Base-by-base conservation (phyloP, 2,888 invertebrate species). In the Erpobdella octoculata region DNA sequence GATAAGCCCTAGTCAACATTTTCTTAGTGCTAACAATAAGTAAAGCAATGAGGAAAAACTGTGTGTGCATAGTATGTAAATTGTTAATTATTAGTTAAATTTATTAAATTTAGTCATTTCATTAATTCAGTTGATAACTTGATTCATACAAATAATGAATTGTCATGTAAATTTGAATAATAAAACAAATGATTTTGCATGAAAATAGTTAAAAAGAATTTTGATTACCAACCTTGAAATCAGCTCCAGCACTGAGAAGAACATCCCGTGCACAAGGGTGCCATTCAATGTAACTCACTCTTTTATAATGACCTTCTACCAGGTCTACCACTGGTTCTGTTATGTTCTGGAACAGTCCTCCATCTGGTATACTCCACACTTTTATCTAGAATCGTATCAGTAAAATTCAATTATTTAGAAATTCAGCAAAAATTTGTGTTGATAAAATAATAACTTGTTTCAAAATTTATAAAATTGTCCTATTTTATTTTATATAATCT, bases 261-360 rank as follows among this genome's bases (percentile, higher is more conserved):
- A 97, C 90, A 84, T 95, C 95, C 80, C 91, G 88, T 5, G 95
- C 95, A 33, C 93, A 91, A 72, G 96, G 96, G 86, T 97, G 96
- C 96, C 97, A 96, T 74, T 95, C 86, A 64, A 96, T 91, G 71
- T 95, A 81, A 0, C 93, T 93, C 35, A 96, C 94, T 78, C 95
- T 87, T 72, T 95, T 87, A 85, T 93, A 92, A 85, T 96, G 96
- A 81, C 90, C 90, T 77, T 92, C 12, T 12, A 21, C 88, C 77
- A 97, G 86, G 84, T 95, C 94, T 66, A 94, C 93, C 72, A 93
- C 89, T 48, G 94, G 92, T 78, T 95, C 93, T 1, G 92, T 92
- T 73, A 95, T 87, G 41, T 93, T 94, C 4, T 74, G 73, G 78
- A 91, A 88, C 28, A 94, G 87, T 8, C 94, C 94, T 18, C 90